A percentile compares a stretch with the other conserved stretches of the same genome.
These are phyloP conservation scores for Pristionchus maxplancki DNA, from an alignment of 2,888 invertebrate species.

Conservation along the genomic window DNA sequence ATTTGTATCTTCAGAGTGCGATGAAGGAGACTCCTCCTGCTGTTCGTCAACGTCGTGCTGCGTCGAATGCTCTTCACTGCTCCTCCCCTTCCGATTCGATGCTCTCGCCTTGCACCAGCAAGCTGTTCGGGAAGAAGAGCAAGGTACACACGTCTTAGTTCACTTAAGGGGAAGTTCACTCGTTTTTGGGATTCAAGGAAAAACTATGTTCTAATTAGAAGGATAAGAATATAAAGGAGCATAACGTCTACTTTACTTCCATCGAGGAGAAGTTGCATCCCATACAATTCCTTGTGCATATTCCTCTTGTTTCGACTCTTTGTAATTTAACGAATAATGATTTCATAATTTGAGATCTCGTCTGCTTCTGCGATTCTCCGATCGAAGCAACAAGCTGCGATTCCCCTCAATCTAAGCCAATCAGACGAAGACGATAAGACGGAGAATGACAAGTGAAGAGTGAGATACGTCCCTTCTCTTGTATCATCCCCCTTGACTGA, in stretches of 20 bases:
- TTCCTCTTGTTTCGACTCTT: too few species aligned
- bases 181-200: too few species aligned
- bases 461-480: not conserved
- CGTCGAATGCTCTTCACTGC: conserved; percentile 41
- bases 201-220: not conserved
- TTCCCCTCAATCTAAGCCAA: conserved; percentile 62
- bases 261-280: too few species aligned
- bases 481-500: conserved; percentile 17
- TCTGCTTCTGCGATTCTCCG: conserved; percentile 59
- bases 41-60: conserved; percentile 44
- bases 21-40: conserved; percentile 52
- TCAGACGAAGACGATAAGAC: conserved; percentile 54
- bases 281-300: too few species aligned
- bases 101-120: conserved; percentile 67
- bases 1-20: conserved; percentile 14
- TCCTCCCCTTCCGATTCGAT: conserved; percentile 63
- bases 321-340: too few species aligned
- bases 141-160: too few species aligned
- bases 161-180: too few species aligned
- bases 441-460: conserved; percentile 33
- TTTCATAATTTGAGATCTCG: conserved; percentile 51
- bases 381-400: conserved; percentile 64
- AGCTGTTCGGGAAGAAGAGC: conserved; percentile 53
- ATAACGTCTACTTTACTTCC: too few species aligned
- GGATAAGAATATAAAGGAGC: too few species aligned